phyloP scores from a whole-genome alignment of 2,113 vertebrate genomes.

The Tachuris rubrigastra region DNA sequence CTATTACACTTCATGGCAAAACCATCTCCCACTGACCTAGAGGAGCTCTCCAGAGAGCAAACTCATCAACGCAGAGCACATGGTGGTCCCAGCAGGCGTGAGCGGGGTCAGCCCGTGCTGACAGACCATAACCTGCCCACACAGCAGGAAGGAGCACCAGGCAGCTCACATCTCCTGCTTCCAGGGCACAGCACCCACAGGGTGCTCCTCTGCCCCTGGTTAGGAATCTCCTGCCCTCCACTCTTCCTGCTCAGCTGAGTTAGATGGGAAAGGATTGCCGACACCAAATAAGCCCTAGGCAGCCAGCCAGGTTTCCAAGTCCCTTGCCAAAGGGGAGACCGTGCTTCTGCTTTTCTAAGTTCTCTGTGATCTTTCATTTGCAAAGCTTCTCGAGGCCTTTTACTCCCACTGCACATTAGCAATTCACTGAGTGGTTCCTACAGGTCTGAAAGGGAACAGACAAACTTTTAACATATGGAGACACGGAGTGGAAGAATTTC shows the following conservation, averaged over 20 bases:
- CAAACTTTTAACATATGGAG: neutral
- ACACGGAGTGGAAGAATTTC: neutral
- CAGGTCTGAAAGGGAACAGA: neutral
- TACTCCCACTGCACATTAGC: conserved; percentile 30
- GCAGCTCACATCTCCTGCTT: rapidly evolving
- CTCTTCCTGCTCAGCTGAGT: neutral
- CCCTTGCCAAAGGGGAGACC: neutral
- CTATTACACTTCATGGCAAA: neutral
- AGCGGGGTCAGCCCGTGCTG: rapidly evolving
- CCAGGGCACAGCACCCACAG: neutral
- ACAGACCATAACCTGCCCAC: neutral
- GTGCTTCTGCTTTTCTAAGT: neutral
- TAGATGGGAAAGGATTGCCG: neutral
- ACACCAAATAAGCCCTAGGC: neutral
- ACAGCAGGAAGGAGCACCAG: rapidly evolving
- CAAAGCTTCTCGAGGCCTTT: neutral
- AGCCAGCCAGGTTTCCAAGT: neutral
- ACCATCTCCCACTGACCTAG: neutral
- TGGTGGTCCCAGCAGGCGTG: neutral
- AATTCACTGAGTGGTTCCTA: conserved; percentile 25
- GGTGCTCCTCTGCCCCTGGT: neutral
- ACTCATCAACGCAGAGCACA: neutral
- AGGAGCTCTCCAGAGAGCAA: rapidly evolving
- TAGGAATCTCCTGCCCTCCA: neutral
- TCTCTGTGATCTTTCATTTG: conserved; percentile 26